Percentiles rank a stretch among this genome's conserved stretches.
phyloP scores from a whole-genome alignment of 2,797 vertebrate genomes.

The Babyrousa celebensis region DNA sequence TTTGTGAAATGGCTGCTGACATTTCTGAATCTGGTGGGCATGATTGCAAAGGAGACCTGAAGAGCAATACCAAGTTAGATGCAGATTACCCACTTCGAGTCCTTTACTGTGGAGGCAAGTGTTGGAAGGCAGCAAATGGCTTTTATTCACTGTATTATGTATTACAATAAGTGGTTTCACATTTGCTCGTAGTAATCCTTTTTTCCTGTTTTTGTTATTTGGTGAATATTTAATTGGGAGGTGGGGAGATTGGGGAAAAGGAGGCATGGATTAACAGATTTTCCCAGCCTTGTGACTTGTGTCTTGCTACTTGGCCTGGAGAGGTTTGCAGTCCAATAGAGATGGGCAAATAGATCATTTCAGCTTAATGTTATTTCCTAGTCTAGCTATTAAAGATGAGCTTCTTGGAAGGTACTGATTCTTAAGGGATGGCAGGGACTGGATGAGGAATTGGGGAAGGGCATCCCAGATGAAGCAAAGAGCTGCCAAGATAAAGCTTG shows the following conservation, averaged over 20 bases:
- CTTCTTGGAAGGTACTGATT: neutral
- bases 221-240: neutral
- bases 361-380: neutral
- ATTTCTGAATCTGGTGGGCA: conserved; percentile 93
- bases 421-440: neutral
- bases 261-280: neutral
- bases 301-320: neutral
- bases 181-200: neutral
- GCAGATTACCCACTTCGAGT: conserved; percentile 96
- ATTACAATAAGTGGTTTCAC: neutral
- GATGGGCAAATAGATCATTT: neutral
- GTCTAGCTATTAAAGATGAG: neutral
- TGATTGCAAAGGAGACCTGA: conserved; percentile 94
- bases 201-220: neutral
- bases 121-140: neutral
- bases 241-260: neutral
- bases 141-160: neutral
- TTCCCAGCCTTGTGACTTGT: neutral
- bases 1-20: conserved; percentile 95
- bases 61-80: conserved; percentile 90
- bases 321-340: neutral
- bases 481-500: neutral
- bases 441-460: neutral
- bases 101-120: conserved; percentile 98
- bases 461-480: neutral